phyloP scores from a whole-genome alignment of 2,888 invertebrate species.

The Mythimna pallens region DNA sequence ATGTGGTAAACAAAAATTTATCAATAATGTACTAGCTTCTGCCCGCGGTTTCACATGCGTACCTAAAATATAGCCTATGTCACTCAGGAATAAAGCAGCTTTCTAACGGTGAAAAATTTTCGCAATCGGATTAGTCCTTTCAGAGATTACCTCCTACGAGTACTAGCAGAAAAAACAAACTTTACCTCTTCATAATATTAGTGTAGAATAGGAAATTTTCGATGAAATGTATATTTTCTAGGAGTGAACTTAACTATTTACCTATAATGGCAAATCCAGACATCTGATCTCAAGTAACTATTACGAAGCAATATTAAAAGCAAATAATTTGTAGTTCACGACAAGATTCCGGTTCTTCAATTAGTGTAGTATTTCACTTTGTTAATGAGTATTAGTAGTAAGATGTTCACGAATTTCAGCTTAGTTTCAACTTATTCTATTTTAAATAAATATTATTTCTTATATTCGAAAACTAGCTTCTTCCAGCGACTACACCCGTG shows the following conservation, averaged over 20 bases:
- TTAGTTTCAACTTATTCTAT: conserved; percentile 17
- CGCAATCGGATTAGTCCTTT: no score
- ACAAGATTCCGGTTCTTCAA: conserved; percentile 19
- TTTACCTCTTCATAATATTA: no score
- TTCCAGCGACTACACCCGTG: no score
- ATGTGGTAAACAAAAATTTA: no score
- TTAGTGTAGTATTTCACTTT: conserved; percentile 31
- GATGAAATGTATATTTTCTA: conserved; percentile 9
- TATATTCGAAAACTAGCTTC: background rate
- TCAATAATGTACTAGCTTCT: no score
- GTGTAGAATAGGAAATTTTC: background rate
- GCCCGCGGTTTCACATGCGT: no score
- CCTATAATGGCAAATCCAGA: conserved; percentile 19
- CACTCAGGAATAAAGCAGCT: no score
- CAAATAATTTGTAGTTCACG: conserved; percentile 41
- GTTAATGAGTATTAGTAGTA: conserved; percentile 31
- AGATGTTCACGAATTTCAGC: conserved; percentile 20
- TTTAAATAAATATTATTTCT: conserved; percentile 22
- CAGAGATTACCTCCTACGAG: no score
- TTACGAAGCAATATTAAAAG: conserved; percentile 43
- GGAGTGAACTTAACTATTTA: conserved; percentile 27
- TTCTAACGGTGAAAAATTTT: no score
- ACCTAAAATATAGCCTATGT: no score
- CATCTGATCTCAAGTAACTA: conserved; percentile 14
- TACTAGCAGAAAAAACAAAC: no score